Evolutionary conservation across 1,140 invertebrate genomes (phyloP).

Genomic region (Drosophila hydei): DNA sequence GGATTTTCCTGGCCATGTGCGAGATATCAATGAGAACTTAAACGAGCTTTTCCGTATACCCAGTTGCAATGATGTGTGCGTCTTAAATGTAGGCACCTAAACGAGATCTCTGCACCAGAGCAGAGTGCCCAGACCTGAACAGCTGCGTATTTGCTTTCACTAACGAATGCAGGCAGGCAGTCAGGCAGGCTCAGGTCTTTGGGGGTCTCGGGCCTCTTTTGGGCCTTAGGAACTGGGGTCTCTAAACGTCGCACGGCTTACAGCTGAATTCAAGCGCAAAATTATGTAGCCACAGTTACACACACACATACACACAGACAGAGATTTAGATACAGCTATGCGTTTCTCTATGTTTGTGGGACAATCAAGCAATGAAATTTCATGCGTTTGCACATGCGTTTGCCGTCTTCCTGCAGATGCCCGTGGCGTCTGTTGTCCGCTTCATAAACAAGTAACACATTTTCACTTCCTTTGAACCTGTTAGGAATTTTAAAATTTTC

Average conservation of each 20-base stretch:
- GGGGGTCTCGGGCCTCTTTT: conserved; percentile 44
- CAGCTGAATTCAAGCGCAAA: conserved; percentile 79
- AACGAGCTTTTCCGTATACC: conserved; percentile 19
- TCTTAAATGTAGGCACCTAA: conserved; percentile 48
- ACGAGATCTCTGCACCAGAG: conserved; percentile 4
- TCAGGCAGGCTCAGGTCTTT: conserved; percentile 27
- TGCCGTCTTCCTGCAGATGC: conserved; percentile 23
- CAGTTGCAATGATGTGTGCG: conserved; percentile 17
- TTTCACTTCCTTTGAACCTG: conserved; percentile 82
- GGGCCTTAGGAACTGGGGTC: conserved; percentile 48
- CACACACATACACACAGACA: conserved; percentile 20
- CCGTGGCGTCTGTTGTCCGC: conserved; percentile 38
- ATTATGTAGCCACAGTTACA: conserved; percentile 76
- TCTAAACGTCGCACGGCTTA: conserved; percentile 71
- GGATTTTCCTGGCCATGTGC: not conserved
- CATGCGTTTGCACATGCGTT: conserved; percentile 80
- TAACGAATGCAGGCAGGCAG: conserved; percentile 72
- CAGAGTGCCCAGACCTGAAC: conserved; percentile 21
- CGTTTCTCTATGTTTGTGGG: conserved; percentile 59
- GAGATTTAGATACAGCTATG: conserved; percentile 22
- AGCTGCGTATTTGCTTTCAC: conserved; percentile 69
- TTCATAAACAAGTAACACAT: conserved; percentile 79
- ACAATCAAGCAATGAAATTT: conserved; percentile 83
- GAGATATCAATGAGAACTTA: not conserved
- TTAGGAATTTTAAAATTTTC: conserved; percentile 76